These are phyloP conservation scores for Ferdinandea cuprea DNA, from an alignment of 2,888 invertebrate species.

Conservation along the genomic window DNA sequence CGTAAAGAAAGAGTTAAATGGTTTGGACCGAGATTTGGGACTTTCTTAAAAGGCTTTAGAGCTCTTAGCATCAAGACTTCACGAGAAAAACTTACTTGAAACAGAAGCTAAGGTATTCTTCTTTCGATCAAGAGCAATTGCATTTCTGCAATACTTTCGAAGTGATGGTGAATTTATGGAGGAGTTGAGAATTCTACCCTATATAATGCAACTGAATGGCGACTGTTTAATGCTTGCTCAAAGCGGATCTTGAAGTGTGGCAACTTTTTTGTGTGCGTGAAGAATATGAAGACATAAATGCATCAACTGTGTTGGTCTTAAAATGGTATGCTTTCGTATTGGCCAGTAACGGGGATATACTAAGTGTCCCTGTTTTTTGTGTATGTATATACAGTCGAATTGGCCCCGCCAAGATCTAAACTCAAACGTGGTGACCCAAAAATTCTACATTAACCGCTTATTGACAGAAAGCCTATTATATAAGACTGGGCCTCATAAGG, in stretches of 20 bases:
- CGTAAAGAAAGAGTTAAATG: constrained; percentile 16
- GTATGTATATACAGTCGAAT: constrained; percentile 1
- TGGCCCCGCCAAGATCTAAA: background rate
- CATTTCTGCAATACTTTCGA: constrained; percentile 7
- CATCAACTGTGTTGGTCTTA: constrained; percentile 5
- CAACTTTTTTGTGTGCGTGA: constrained; percentile 41
- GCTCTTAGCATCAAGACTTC: constrained; percentile 7
- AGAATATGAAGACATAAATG: constrained; percentile 33
- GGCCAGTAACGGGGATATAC: background rate
- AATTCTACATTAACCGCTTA: background rate
- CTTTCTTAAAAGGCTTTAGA: constrained; percentile 6
- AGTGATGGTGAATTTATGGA: constrained; percentile 12
- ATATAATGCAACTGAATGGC: constrained; percentile 41
- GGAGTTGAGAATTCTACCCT: constrained; percentile 5
- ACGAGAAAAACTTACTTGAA: constrained; percentile 18
- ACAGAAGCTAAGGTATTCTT: constrained; percentile 2
- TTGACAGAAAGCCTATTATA: constrained; percentile 3
- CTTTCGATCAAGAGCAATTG: constrained; percentile 12
- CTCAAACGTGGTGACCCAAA: constrained; percentile 11
- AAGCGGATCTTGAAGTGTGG: constrained; percentile 56
- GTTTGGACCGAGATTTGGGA: constrained; percentile 7
- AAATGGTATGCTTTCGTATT: background rate
- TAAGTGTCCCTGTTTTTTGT: background rate
- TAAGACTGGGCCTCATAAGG: background rate
- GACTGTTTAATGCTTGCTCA: constrained; percentile 57